Percentiles rank a stretch among this genome's conserved stretches.
These are phyloP conservation scores for Heliothis virescens DNA, from an alignment of 1,140 invertebrate genomes.

Conservation along the genomic window DNA sequence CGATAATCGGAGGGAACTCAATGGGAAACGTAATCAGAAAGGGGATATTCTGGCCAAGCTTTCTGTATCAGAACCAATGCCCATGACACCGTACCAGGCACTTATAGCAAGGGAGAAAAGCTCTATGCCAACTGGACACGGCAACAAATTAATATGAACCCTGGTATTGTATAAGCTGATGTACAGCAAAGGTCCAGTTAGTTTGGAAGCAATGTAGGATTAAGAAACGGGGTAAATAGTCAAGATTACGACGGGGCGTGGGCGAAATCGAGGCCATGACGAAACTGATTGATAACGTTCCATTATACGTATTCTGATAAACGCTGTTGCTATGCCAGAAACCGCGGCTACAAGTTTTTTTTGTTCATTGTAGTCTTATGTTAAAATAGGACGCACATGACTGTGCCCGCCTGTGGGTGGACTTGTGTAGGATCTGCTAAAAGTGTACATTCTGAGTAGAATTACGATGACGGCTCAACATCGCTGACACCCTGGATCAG, in stretches of 20 bases:
- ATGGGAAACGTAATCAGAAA: conserved; percentile 54
- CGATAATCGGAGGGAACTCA: conserved; percentile 60
- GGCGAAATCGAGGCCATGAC: conserved; percentile 78
- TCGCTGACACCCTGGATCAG: conserved; percentile 10
- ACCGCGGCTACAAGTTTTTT: conserved; percentile 33
- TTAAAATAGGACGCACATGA: conserved; percentile 36
- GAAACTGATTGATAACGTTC: conserved; percentile 81
- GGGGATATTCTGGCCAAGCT: conserved; percentile 64
- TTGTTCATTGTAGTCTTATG: conserved; percentile 47
- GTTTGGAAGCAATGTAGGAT: conserved; percentile 67
- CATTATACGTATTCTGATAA: conserved; percentile 69
- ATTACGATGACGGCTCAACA: conserved; percentile 18
- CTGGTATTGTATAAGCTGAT: conserved; percentile 9
- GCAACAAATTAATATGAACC: conserved; percentile 43
- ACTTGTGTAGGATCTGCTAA: conserved; percentile 30
- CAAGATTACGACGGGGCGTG: conserved; percentile 73
- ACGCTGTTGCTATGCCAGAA: conserved; percentile 66
- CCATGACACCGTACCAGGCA: background rate
- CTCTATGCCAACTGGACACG: conserved; percentile 31
- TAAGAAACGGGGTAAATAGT: conserved; percentile 79
- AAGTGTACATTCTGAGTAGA: conserved; percentile 6
- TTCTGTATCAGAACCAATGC: conserved; percentile 45
- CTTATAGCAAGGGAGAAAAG: background rate
- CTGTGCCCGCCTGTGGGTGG: conserved; percentile 36
- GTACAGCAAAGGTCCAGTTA: conserved; percentile 55